Percentiles rank a stretch among this genome's conserved stretches.
Evolutionary conservation across 2,888 invertebrate species (phyloP).

Genomic region (Watsonalla cultraria): DNA sequence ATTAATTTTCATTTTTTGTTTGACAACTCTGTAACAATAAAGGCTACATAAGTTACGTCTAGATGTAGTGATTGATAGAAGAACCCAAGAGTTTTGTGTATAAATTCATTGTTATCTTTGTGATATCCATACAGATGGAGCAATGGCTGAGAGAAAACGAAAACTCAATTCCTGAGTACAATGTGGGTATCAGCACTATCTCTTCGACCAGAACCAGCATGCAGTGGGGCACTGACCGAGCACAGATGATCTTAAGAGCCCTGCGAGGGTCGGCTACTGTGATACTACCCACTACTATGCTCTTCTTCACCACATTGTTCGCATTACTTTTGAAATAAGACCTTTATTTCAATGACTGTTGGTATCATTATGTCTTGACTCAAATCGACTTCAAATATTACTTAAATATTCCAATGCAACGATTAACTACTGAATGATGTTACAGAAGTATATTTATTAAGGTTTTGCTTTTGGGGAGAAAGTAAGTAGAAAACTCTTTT

Average conservation of each 20-base stretch:
- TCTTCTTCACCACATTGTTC: constrained; percentile 38
- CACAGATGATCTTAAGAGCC: constrained; percentile 40
- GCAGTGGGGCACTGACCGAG: constrained; percentile 54
- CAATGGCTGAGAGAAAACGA: constrained; percentile 47
- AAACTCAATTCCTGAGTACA: constrained; percentile 39
- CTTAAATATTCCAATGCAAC: no score
- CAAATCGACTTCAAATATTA: no score
- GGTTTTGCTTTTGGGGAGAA: no score
- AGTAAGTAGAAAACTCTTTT: no score
- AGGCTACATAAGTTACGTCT: no score
- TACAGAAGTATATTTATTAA: no score
- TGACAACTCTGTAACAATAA: background rate
- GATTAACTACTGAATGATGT: no score
- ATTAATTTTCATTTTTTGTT: constrained; percentile 5
- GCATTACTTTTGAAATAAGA: constrained; percentile 39
- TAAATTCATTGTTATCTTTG: no score
- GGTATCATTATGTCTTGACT: no score
- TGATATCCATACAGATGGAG: constrained; percentile 59
- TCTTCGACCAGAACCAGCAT: constrained; percentile 43
- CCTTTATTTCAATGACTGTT: background rate
- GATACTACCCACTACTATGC: constrained; percentile 35
- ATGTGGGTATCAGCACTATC: constrained; percentile 44
- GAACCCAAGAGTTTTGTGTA: no score
- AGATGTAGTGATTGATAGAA: no score
- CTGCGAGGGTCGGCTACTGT: constrained; percentile 42